Evolutionary conservation across 2,113 vertebrate genomes (phyloP).

Genomic region (Sterna hirundo): DNA sequence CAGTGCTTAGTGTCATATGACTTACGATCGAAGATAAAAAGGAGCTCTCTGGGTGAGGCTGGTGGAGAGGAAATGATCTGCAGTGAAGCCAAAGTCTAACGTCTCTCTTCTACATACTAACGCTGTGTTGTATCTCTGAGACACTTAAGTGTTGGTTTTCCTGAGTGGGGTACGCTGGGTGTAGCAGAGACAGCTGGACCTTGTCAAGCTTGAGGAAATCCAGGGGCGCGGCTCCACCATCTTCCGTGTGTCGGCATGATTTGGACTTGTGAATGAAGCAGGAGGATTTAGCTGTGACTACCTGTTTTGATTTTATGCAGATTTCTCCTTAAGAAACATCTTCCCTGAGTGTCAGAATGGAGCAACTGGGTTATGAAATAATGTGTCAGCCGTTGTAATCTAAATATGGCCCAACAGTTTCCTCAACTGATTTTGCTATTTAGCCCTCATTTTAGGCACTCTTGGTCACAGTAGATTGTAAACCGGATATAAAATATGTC

Average conservation of each 20-base stretch:
- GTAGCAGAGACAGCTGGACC: background rate
- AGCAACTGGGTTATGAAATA: background rate
- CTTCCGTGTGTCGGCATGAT: accelerated
- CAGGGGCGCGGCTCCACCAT: background rate
- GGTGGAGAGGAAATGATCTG: background rate
- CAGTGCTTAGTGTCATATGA: background rate
- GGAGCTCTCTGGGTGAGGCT: background rate
- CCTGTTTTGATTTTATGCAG: background rate
- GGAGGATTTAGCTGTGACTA: background rate
- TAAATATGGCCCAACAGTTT: background rate
- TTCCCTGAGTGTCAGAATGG: background rate
- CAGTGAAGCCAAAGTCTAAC: background rate
- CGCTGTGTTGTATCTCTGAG: background rate
- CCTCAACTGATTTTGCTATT: background rate
- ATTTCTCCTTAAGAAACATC: background rate
- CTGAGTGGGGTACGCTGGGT: background rate
- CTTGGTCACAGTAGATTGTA: background rate
- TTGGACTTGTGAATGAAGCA: background rate
- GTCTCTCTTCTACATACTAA: accelerated
- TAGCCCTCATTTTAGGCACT: background rate
- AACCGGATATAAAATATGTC: background rate
- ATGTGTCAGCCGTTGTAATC: background rate
- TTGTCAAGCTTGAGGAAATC: background rate
- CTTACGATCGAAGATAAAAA: background rate
- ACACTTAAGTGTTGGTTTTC: background rate